Percentiles rank a stretch among this genome's conserved stretches.
Evolutionary conservation across 2,113 vertebrate species (phyloP).

Genomic region (Pluvianellus socialis): DNA sequence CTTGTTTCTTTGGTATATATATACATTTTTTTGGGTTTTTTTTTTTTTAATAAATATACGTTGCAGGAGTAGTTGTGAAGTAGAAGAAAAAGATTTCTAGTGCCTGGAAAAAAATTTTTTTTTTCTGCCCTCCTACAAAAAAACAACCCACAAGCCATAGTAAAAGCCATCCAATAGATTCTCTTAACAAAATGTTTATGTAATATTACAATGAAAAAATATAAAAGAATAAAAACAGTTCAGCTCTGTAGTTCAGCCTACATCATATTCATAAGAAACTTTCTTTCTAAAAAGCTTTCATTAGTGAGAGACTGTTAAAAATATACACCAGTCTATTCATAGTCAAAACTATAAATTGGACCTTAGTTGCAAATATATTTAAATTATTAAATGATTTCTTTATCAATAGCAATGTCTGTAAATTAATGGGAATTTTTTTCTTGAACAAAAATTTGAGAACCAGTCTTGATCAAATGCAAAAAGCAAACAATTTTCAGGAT

Average conservation of each 20-base stretch:
- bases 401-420: background rate
- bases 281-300: background rate
- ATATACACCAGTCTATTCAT: background rate
- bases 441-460: background rate
- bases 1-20: background rate
- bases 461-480: background rate
- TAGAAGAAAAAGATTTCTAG: background rate
- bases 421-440: background rate
- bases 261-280: background rate
- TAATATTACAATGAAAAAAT: background rate
- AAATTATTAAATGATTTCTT: background rate
- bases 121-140: too few relatives aligned
- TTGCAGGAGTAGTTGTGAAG: background rate
- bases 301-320: background rate
- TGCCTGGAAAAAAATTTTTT: background rate
- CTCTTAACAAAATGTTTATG: background rate
- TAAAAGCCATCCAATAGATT: background rate
- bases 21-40: background rate
- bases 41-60: background rate
- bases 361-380: background rate
- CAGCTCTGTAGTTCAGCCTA: background rate
- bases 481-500: background rate
- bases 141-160: background rate
- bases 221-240: background rate
- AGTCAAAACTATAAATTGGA: background rate